phyloP scores from a whole-genome alignment of 2,113 vertebrate genomes.

The Hydrolagus affinis region DNA sequence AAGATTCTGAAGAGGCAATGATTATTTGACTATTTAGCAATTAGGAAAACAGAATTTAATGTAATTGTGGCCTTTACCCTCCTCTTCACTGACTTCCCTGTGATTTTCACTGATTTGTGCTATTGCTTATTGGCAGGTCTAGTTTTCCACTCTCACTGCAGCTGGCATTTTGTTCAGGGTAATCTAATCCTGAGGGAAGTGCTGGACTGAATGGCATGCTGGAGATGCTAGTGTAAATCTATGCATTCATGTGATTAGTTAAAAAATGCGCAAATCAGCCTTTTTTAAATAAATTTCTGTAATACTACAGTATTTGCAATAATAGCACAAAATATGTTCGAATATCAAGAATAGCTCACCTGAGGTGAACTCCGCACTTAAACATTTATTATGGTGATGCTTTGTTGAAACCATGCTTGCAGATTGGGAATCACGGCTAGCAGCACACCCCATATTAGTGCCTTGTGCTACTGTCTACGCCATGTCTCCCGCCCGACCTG shows the following conservation, averaged over 20 bases:
- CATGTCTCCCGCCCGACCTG: too few relatives aligned
- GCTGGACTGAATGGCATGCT: background rate
- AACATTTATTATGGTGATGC: background rate
- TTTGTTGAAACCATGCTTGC: background rate
- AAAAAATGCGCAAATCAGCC: background rate
- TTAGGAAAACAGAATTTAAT: constrained; percentile 7
- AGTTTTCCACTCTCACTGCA: background rate
- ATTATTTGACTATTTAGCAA: constrained; percentile 22
- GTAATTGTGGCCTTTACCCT: background rate
- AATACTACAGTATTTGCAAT: background rate
- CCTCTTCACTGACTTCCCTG: constrained; percentile 4
- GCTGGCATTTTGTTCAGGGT: background rate
- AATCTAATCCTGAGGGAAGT: background rate
- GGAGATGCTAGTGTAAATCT: background rate
- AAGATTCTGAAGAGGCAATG: constrained; percentile 10
- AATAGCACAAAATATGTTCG: too few relatives aligned
- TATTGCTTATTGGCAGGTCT: background rate
- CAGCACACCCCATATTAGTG: background rate
- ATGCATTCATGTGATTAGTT: background rate
- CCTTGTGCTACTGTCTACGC: background rate
- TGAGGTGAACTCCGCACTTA: background rate
- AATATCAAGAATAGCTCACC: background rate
- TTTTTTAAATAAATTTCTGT: background rate
- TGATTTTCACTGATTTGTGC: background rate
- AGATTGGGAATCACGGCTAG: background rate